Base-by-base conservation (phyloP, 2,888 invertebrate species). In the Brenthis hecate region DNA sequence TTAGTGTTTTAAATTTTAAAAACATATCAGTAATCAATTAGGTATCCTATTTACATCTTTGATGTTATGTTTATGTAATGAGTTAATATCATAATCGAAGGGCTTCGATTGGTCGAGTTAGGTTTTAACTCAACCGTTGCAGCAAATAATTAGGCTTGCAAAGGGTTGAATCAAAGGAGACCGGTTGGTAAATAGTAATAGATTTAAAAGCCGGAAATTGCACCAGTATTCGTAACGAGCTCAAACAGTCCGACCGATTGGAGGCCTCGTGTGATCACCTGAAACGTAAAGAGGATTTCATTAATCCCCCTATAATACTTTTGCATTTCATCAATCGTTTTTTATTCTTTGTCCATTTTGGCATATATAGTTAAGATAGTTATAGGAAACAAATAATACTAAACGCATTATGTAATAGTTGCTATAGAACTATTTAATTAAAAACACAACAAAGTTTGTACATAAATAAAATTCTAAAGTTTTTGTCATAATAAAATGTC, bases 211-310 rank as follows among this genome's bases (percentile, higher is more conserved):
- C 71, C 71, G 75, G 75, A 75, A 74, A 76, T 75, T 75, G 74
- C 73, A 73, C 66, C 72, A 73, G 71, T 72, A 51, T 57, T 65
- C 70, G 69, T 74, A 77, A 74, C 73, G 72, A 74, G 73, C 71
- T 73, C 73, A 76, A 75, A 78, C 75, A 76, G 73, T 69, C 73
- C 66, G 72, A 62, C 51, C 72, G 73, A 73, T 73, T 73, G 73
- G 69, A 75, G 70, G 72, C 60, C 66, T 70, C 69, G 68, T 66
- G 69, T 69, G 75, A 75, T 75, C 71, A 74, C 74, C 74, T 71
- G 73, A 69, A 75, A 73, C 70, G 73, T 72, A 74, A 56, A 75
- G 73, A 75, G 76, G 73, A 74, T 77, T 76, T 74, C 70, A 76
- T 77, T 76, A 76, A 74, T 66, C 70, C 68, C 28, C 68, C 66